phyloP scores from a whole-genome alignment of 2,888 invertebrate genomes.

The Vannuccia rotundouncinata region DNA sequence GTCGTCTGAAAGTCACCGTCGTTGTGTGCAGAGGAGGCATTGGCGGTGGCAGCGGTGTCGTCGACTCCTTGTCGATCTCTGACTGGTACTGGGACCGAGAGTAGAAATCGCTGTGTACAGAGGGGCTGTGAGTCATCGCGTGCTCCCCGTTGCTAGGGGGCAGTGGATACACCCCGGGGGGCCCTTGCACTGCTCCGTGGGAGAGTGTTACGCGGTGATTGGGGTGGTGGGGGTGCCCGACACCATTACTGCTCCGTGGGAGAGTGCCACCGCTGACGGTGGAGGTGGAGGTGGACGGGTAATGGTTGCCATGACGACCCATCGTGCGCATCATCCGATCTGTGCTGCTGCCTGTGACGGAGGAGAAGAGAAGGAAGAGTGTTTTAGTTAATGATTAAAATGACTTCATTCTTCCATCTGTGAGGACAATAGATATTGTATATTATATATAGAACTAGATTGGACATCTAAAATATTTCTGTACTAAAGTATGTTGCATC shows the following conservation, averaged over 20 bases:
- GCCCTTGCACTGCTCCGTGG: background rate
- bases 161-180: background rate
- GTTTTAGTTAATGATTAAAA: too few relatives aligned
- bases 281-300: background rate
- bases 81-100: background rate
- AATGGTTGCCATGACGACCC: background rate
- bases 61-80: background rate
- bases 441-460: too few relatives aligned
- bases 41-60: background rate
- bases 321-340: background rate
- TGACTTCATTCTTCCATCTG: too few relatives aligned
- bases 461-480: too few relatives aligned
- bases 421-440: too few relatives aligned
- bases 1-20: background rate
- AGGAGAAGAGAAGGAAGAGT: too few relatives aligned
- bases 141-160: background rate
- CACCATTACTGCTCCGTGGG: background rate
- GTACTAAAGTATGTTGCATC: too few relatives aligned
- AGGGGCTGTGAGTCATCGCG: background rate
- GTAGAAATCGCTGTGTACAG: background rate
- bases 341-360: background rate
- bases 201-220: background rate
- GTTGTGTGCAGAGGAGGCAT: background rate
- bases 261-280: background rate
- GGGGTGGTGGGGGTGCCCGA: background rate